Evolutionary conservation across 2,797 vertebrate species (phyloP).

Genomic region (Ctenopoma kingsleyae): DNA sequence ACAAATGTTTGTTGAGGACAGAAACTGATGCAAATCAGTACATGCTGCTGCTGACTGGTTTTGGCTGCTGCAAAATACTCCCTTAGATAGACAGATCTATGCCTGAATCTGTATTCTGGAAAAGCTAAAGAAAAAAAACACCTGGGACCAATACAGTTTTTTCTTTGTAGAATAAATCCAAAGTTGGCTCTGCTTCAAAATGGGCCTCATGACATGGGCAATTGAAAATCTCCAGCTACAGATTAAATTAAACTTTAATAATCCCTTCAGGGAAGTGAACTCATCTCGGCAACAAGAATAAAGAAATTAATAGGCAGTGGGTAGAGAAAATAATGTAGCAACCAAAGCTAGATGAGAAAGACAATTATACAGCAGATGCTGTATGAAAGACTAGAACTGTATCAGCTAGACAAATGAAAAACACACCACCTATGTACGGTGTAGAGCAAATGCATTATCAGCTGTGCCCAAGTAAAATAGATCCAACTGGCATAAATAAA

Average conservation of each 20-base stretch:
- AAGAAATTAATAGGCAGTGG: background rate
- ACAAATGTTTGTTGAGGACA: background rate
- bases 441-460: background rate
- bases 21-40: background rate
- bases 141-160: constrained; percentile 16
- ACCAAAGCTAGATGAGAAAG: background rate
- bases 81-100: background rate
- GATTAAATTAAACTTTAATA: constrained; percentile 17
- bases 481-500: background rate
- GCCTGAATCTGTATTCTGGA: constrained; percentile 11
- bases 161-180: constrained; percentile 19
- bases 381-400: background rate
- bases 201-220: constrained; percentile 7
- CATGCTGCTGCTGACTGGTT: background rate
- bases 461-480: background rate
- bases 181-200: constrained; percentile 9
- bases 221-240: constrained; percentile 4
- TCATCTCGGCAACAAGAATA: constrained; percentile 1
- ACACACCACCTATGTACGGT: too few species aligned
- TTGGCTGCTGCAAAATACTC: background rate
- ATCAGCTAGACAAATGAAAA: background rate
- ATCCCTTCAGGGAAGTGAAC: constrained; percentile 11
- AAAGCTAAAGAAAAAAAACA: constrained; percentile 16
- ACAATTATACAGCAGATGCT: background rate
- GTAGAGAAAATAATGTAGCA: background rate